phyloP scores from a whole-genome alignment of 2,113 vertebrate species.

The Crotophaga sulcirostris region DNA sequence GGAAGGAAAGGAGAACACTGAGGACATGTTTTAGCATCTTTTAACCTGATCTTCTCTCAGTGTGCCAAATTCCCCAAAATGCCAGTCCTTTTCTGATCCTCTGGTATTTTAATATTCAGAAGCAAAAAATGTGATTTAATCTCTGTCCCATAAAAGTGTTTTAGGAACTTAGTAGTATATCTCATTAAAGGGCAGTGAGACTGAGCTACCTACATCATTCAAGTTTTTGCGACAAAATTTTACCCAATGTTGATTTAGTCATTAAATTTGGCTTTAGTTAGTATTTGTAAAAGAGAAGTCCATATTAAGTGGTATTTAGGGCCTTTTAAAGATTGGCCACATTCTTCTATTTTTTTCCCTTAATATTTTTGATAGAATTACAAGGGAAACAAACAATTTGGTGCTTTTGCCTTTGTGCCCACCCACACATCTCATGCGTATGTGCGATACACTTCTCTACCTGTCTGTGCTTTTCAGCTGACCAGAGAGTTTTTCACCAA shows the following conservation, averaged over 20 bases:
- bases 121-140: not conserved
- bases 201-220: not conserved
- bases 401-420: not conserved
- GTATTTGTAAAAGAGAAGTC: not conserved
- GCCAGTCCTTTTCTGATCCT: not conserved
- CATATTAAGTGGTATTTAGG: not conserved
- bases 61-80: not conserved
- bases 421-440: not conserved
- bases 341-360: not conserved
- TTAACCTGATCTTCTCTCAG: not conserved
- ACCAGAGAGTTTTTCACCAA: constrained; percentile 91
- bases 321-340: not conserved
- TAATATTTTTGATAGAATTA: not conserved
- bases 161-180: not conserved
- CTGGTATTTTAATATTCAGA: not conserved
- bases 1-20: not conserved
- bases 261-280: not conserved
- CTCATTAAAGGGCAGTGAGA: not conserved
- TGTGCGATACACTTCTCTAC: not conserved
- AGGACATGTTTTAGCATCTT: not conserved
- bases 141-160: not conserved
- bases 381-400: not conserved
- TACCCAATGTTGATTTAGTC: not conserved
- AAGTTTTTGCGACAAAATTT: not conserved
- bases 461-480: constrained; percentile 73